Percentiles rank a stretch among this genome's conserved stretches.
phyloP scores from a whole-genome alignment of 2,797 vertebrate genomes.

The Sebastes elongatus region DNA sequence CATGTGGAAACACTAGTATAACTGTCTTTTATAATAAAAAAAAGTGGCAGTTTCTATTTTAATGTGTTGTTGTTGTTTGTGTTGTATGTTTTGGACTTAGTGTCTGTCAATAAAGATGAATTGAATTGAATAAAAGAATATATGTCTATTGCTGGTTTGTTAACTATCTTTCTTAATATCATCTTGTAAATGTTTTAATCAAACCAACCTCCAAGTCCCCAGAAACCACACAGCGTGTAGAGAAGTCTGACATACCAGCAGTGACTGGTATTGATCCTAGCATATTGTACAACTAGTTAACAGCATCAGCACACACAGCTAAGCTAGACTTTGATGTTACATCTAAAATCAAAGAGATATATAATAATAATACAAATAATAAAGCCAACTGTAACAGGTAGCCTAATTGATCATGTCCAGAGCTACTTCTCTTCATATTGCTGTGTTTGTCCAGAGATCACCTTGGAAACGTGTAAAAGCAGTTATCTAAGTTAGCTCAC shows the following conservation, averaged over 20 bases:
- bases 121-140: too few relatives aligned
- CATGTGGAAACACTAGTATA: too few relatives aligned
- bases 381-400: fast-evolving
- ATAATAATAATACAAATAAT: fast-evolving
- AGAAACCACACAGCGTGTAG: background rate
- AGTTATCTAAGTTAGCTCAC: slow-evolving; percentile 20
- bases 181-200: background rate
- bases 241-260: background rate
- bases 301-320: background rate
- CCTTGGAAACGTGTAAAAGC: slow-evolving; percentile 31
- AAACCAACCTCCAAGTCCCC: background rate
- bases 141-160: background rate
- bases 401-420: too few relatives aligned
- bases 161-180: too few relatives aligned
- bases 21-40: too few relatives aligned
- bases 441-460: background rate
- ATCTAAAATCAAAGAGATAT: background rate
- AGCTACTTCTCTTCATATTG: background rate
- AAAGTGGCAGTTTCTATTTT: too few relatives aligned
- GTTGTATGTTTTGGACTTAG: too few relatives aligned
- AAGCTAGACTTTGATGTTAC: background rate
- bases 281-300: background rate
- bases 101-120: too few relatives aligned
- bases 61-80: too few relatives aligned
- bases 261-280: background rate